Evolutionary conservation across 2,113 vertebrate species (phyloP), one percentile per base, ranked within the genome.

Genomic region (Carassius carassius): DNA sequence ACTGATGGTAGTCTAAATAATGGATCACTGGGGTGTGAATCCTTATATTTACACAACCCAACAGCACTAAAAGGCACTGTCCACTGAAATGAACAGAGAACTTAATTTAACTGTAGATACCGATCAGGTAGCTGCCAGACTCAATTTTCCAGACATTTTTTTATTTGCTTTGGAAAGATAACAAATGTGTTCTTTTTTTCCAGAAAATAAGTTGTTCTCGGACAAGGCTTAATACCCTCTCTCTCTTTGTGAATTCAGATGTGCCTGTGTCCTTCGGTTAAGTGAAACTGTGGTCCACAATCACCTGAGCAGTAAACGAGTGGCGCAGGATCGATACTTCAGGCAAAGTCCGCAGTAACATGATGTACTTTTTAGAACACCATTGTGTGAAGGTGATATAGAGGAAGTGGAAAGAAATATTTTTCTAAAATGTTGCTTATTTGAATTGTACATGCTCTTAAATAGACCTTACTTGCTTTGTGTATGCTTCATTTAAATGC

Each of bases 171-270:
- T 19, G 11, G 7, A 25, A 54, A 76, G 47, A 21, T 76, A 41
- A 41, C 5, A 5, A 70, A 70, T 70, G 19, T 41, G 21, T 41
- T 70, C 6, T 21, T 3, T 69, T 37, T 37, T 0, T 4, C 17
- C 32, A 19, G 0, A 11, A 70, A 70, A 70, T 70, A 11, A 5
- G 3, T 37, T 69, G 3, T 37, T 69, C 9, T 37, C 17, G 11
- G 67, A 58, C 56, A 4, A 70, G 49, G 16, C 1, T 60, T 23
- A 63, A 63, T 25, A 60, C 13, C 7, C 17, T 79, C 32, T 37
- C 35, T 79, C 56, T 79, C 35, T 44, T 44, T 79, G 13, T 79
- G 37, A 25, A 47, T 79, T 25, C 77, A 79, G 78, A 44, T 41
- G 58, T n/a, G 77, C 4, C 56, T 44, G 58, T 62, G 78, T 44